phyloP scores from a whole-genome alignment of 1,140 invertebrate species.

The Cepaea nemoralis region DNA sequence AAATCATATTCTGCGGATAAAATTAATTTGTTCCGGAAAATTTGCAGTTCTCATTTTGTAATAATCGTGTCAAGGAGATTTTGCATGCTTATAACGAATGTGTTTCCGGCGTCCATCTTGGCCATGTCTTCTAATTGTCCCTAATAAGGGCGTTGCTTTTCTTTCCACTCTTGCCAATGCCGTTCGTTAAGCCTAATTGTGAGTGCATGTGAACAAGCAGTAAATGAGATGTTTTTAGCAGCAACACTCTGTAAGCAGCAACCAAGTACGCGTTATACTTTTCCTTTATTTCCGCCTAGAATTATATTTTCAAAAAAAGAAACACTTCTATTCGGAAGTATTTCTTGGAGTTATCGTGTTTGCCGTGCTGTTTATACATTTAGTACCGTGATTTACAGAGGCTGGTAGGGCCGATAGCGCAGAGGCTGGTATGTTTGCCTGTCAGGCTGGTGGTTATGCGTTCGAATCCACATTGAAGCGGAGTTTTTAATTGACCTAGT shows the following conservation, averaged over 20 bases:
- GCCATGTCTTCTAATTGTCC: background rate
- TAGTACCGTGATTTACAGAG: too few species aligned
- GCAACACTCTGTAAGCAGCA: background rate
- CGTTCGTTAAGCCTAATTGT: constrained; percentile 9
- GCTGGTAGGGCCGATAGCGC: too few species aligned
- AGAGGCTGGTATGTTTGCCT: too few species aligned
- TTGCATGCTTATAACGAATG: background rate
- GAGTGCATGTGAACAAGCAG: background rate
- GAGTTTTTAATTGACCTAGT: too few species aligned
- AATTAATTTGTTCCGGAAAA: constrained; percentile 20
- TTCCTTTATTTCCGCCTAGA: too few species aligned
- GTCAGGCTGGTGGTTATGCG: too few species aligned
- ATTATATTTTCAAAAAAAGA: too few species aligned
- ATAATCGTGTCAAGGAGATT: constrained; percentile 13
- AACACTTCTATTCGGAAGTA: too few species aligned
- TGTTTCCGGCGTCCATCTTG: background rate
- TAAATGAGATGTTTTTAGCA: background rate
- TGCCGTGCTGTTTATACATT: too few species aligned
- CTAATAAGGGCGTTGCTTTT: background rate
- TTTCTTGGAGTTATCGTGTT: too few species aligned
- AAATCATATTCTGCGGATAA: background rate
- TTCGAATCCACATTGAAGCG: too few species aligned
- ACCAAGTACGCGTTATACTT: too few species aligned
- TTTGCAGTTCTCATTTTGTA: constrained; percentile 14
- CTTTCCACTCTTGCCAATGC: background rate